Conservation (phyloP, 30 jellyfish, hydroid and myxozoan genomes). For the Aurelia coerulea region DNA sequence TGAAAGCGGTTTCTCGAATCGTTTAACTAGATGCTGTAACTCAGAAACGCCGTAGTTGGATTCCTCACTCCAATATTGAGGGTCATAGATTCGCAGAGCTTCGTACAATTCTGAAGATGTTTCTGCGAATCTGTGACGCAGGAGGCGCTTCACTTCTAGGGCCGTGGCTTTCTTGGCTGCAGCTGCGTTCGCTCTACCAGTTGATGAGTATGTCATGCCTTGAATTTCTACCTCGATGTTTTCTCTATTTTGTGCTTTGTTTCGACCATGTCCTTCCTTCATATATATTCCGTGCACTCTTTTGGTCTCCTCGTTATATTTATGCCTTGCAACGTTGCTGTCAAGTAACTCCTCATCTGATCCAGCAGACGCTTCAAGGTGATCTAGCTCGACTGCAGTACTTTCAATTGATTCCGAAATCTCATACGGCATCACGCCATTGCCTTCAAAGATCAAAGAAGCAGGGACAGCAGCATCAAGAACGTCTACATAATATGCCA, state of each 20-base stretch:
- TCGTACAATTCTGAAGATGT: slow-evolving; percentile 4
- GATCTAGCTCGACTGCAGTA: too few species aligned
- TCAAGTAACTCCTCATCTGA: too few species aligned
- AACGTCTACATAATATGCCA: too few species aligned
- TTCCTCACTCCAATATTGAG: slow-evolving; percentile 57
- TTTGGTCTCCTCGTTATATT: too few species aligned
- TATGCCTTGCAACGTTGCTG: too few species aligned
- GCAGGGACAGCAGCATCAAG: too few species aligned
- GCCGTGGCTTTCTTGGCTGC: slow-evolving; percentile 15
- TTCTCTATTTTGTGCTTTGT: slow-evolving; percentile 23
- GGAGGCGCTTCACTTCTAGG: background rate
- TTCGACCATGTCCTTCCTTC: too few species aligned
- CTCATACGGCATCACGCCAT: too few species aligned
- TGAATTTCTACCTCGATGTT: background rate
- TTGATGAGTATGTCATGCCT: slow-evolving; percentile 11
- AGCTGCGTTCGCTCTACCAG: slow-evolving; percentile 16
- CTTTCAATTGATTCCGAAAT: too few species aligned
- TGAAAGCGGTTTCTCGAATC: slow-evolving; percentile 26
- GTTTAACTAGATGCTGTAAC: background rate
- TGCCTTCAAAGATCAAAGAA: too few species aligned
- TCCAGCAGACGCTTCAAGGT: too few species aligned
- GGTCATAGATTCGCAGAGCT: slow-evolving; percentile 33
- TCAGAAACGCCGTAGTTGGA: slow-evolving; percentile 13
- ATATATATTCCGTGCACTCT: too few species aligned
- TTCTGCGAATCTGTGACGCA: slow-evolving; percentile 32